Evolutionary conservation across 2,113 vertebrate genomes (phyloP).

Genomic region (Panthera leo): DNA sequence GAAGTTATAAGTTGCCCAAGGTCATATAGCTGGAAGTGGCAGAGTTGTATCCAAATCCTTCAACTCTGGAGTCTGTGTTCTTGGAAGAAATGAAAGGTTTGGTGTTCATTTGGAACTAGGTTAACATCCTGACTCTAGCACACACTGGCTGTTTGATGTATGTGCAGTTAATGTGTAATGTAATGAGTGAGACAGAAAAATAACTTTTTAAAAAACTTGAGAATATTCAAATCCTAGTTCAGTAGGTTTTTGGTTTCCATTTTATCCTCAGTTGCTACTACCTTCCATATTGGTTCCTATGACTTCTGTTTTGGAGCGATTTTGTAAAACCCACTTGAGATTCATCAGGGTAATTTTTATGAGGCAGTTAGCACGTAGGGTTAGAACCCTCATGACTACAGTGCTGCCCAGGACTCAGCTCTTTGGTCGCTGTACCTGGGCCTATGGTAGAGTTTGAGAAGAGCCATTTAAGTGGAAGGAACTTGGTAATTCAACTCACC

Average conservation of each 20-base stretch:
- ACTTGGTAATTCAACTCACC: background rate
- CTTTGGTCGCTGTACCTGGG: background rate
- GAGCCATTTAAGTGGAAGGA: background rate
- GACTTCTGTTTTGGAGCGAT: conserved; percentile 10
- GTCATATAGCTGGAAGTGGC: background rate
- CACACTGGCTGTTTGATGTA: background rate
- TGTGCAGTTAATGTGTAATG: background rate
- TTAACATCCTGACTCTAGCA: background rate
- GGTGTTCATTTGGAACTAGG: background rate
- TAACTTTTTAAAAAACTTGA: background rate
- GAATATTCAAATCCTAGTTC: background rate
- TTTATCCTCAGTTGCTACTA: background rate
- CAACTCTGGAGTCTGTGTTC: background rate
- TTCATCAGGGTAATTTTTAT: background rate
- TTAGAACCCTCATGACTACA: background rate
- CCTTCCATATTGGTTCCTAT: background rate
- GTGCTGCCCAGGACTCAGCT: background rate
- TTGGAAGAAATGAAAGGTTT: background rate
- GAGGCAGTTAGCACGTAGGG: background rate
- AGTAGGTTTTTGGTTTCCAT: background rate
- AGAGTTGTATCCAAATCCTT: background rate
- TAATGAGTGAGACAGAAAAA: background rate
- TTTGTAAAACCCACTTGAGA: background rate
- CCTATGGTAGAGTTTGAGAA: background rate
- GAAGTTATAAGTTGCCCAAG: background rate